Conservation (phyloP, 2,888 invertebrate species). For the Merodon equestris region DNA sequence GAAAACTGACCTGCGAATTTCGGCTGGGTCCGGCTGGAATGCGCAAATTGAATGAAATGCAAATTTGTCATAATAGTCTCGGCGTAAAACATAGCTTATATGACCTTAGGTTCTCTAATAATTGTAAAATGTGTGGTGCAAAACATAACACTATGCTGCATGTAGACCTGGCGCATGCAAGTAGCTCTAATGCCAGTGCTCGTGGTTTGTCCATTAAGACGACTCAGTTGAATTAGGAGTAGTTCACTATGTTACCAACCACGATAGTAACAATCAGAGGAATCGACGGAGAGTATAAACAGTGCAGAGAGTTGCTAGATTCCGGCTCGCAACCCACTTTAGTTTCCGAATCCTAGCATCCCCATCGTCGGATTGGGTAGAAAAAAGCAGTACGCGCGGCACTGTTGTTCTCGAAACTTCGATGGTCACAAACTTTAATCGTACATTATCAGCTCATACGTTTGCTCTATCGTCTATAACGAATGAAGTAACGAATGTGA, state of each 20-base stretch:
- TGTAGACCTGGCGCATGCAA: background rate
- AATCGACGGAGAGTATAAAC: background rate
- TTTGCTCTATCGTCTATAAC: conserved; percentile 8
- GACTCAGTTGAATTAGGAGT: background rate
- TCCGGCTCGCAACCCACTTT: conserved; percentile 14
- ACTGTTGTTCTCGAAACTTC: conserved; percentile 7
- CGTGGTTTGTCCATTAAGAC: background rate
- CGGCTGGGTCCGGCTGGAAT: too few relatives aligned
- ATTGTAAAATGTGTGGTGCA: conserved; percentile 20
- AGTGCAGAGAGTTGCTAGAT: conserved; percentile 31
- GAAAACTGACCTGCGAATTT: too few relatives aligned
- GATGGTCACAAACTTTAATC: background rate
- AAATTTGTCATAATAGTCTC: conserved; percentile 23
- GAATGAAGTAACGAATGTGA: conserved; percentile 11
- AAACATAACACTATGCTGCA: conserved; percentile 38
- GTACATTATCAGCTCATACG: conserved; percentile 14
- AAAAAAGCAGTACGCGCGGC: conserved; percentile 17
- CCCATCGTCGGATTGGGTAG: conserved; percentile 16
- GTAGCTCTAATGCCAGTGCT: background rate
- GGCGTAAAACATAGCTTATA: background rate
- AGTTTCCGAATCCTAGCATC: conserved; percentile 10
- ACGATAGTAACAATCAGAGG: conserved; percentile 19
- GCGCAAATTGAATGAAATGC: too few relatives aligned
- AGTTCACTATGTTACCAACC: conserved; percentile 31
- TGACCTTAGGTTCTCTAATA: conserved; percentile 17